Evolutionary conservation across 2,888 invertebrate genomes (phyloP).

Genomic region (Lithophane socia): DNA sequence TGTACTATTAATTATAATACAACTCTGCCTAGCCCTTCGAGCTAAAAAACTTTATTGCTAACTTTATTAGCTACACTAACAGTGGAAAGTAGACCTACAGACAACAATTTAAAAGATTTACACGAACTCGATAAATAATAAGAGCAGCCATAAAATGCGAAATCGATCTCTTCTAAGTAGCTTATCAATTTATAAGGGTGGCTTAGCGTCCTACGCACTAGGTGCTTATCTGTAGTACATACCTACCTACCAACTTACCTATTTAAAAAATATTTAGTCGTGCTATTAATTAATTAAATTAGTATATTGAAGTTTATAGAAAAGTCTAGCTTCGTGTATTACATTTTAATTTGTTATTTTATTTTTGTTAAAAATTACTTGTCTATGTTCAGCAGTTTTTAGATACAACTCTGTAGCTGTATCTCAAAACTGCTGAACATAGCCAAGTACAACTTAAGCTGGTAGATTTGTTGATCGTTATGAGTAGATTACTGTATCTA

Average conservation of each 20-base stretch:
- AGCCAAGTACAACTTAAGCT: too few species aligned
- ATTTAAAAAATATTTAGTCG: conserved; percentile 6
- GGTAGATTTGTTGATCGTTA: neutral
- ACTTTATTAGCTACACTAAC: neutral
- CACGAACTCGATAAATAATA: conserved; percentile 42
- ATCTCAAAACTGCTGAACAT: too few species aligned
- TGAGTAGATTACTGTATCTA: neutral
- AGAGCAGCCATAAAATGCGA: conserved; percentile 49
- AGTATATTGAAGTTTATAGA: neutral
- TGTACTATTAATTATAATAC: too few species aligned
- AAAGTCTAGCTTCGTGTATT: neutral
- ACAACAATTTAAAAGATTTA: conserved; percentile 52
- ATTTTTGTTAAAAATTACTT: too few species aligned
- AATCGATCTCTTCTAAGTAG: conserved; percentile 83
- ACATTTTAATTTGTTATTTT: neutral
- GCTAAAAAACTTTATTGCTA: too few species aligned
- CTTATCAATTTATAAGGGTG: conserved; percentile 83
- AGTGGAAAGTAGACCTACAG: neutral
- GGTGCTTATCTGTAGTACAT: conserved; percentile 68
- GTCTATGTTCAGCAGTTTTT: neutral
- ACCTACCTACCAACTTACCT: neutral
- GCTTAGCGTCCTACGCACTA: conserved; percentile 74
- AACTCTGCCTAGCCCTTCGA: too few species aligned
- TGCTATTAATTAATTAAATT: conserved; percentile 39
- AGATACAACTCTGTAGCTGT: too few species aligned